Conservation (phyloP, 2,888 invertebrate species). For the Eupeodes luniger region DNA sequence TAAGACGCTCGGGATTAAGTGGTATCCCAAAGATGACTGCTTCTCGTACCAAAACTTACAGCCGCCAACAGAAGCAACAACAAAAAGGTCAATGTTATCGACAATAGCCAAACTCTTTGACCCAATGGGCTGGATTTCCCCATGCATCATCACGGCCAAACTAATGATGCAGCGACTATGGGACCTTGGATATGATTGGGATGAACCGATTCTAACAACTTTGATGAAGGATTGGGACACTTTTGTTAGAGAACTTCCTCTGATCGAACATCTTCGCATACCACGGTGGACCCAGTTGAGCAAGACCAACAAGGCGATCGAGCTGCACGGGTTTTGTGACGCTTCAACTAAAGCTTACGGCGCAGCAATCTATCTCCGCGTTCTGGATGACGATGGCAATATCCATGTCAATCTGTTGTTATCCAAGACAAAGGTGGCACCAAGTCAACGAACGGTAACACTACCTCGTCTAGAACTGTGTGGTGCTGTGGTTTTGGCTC, state of each 20-base stretch:
- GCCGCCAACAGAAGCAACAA: neutral
- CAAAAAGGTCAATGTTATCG: slow-evolving; percentile 45
- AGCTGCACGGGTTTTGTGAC: no score
- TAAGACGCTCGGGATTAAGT: slow-evolving; percentile 22
- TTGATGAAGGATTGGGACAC: slow-evolving; percentile 39
- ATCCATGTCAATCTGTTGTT: slow-evolving; percentile 20
- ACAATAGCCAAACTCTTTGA: slow-evolving; percentile 66
- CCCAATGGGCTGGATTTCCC: slow-evolving; percentile 63
- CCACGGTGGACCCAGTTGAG: neutral
- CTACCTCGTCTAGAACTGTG: slow-evolving; percentile 33
- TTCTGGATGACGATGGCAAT: neutral
- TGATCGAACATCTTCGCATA: slow-evolving; percentile 20
- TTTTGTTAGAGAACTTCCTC: slow-evolving; percentile 11
- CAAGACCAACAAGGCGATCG: neutral
- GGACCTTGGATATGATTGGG: slow-evolving; percentile 57
- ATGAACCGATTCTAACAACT: slow-evolving; percentile 12
- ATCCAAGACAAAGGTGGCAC: slow-evolving; percentile 28
- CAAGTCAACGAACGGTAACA: slow-evolving; percentile 12
- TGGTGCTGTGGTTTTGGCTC: neutral
- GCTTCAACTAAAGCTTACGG: neutral
- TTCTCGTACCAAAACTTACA: slow-evolving; percentile 1
- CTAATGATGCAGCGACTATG: slow-evolving; percentile 54
- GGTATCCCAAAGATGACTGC: slow-evolving; percentile 3
- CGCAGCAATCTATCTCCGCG: slow-evolving; percentile 24
- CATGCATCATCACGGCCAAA: slow-evolving; percentile 56